Percentiles rank a stretch among this genome's conserved stretches.
These are phyloP conservation scores for Neosilurus hyrtlii DNA, from an alignment of 2,797 vertebrate species.

Conservation along the genomic window DNA sequence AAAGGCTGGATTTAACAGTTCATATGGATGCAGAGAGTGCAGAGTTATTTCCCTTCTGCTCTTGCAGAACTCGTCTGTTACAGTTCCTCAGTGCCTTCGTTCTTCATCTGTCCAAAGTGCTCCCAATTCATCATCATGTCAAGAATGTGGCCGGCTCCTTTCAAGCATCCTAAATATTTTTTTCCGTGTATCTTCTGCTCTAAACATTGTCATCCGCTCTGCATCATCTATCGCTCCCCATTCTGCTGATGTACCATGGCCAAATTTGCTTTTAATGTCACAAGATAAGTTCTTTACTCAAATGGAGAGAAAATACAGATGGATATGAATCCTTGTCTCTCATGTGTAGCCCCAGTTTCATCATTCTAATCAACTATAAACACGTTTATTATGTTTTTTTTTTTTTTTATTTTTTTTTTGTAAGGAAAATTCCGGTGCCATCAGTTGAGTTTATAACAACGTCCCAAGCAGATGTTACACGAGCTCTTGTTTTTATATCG, in stretches of 20 bases:
- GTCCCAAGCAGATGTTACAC: slow-evolving; percentile 64
- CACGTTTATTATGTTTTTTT: slow-evolving; percentile 9
- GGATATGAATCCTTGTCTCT: neutral
- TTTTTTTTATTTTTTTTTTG: too few species aligned
- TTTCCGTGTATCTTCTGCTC: slow-evolving; percentile 43
- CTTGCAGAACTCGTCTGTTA: slow-evolving; percentile 35
- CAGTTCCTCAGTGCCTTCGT: slow-evolving; percentile 17
- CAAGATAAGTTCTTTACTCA: slow-evolving; percentile 19
- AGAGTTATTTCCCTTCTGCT: slow-evolving; percentile 30
- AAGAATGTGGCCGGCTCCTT: slow-evolving; percentile 23
- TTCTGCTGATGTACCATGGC: slow-evolving; percentile 47
- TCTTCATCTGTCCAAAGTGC: slow-evolving; percentile 49
- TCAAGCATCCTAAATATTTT: slow-evolving; percentile 54
- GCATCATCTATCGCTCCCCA: slow-evolving; percentile 50
- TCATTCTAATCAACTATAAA: neutral
- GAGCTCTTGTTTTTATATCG: slow-evolving; percentile 51
- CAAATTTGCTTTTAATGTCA: slow-evolving; percentile 63
- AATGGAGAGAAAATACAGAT: neutral
- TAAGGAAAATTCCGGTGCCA: slow-evolving; percentile 26
- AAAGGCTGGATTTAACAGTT: slow-evolving; percentile 35
- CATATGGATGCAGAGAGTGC: slow-evolving; percentile 19
- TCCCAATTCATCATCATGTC: slow-evolving; percentile 34
- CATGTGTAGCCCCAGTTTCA: neutral
- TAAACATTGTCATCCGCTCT: slow-evolving; percentile 46
- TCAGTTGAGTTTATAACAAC: slow-evolving; percentile 61